Evolutionary conservation across 2,797 vertebrate species (phyloP).

Genomic region (Enteromius thamalakanensis): DNA sequence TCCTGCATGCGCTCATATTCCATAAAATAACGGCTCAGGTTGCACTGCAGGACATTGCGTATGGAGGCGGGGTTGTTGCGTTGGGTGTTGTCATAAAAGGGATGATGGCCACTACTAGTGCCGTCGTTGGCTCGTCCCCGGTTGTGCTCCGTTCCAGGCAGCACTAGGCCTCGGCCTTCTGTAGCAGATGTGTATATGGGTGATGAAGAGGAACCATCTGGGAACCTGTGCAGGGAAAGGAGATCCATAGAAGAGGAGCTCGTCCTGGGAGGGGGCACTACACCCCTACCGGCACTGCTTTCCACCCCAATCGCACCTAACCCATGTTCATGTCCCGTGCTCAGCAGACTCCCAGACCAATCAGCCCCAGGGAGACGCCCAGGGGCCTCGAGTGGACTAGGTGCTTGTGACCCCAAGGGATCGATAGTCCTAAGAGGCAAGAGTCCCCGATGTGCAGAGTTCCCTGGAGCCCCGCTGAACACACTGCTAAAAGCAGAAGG

Average conservation of each 20-base stretch:
- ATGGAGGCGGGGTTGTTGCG: conserved; percentile 81
- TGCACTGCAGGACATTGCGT: conserved; percentile 95
- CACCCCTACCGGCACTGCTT: conserved; percentile 67
- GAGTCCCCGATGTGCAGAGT: conserved; percentile 83
- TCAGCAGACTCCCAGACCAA: conserved; percentile 91
- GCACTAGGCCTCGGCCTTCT: conserved; percentile 88
- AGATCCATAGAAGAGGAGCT: conserved; percentile 94
- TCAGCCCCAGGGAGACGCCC: conserved; percentile 80
- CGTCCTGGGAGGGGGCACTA: conserved; percentile 92
- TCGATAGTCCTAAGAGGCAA: conserved; percentile 77
- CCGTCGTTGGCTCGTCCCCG: conserved; percentile 72
- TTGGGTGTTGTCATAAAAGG: conserved; percentile 80
- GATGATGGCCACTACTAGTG: conserved; percentile 82
- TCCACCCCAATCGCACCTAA: conserved; percentile 57
- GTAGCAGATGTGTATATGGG: conserved; percentile 96
- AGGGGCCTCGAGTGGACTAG: conserved; percentile 34
- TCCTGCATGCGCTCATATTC: conserved; percentile 96
- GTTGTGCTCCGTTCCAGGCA: conserved; percentile 74
- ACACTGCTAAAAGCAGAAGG: conserved; percentile 97
- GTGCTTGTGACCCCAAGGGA: conserved; percentile 79
- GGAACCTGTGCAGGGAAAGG: conserved; percentile 90
- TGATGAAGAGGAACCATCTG: conserved; percentile 89
- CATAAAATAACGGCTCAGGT: conserved; percentile 97
- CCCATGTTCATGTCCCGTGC: conserved; percentile 67
- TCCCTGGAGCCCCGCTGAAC: conserved; percentile 87